These are phyloP conservation scores for Podarcis raffonei DNA, from an alignment of 2,113 vertebrate genomes.

Conservation along the genomic window DNA sequence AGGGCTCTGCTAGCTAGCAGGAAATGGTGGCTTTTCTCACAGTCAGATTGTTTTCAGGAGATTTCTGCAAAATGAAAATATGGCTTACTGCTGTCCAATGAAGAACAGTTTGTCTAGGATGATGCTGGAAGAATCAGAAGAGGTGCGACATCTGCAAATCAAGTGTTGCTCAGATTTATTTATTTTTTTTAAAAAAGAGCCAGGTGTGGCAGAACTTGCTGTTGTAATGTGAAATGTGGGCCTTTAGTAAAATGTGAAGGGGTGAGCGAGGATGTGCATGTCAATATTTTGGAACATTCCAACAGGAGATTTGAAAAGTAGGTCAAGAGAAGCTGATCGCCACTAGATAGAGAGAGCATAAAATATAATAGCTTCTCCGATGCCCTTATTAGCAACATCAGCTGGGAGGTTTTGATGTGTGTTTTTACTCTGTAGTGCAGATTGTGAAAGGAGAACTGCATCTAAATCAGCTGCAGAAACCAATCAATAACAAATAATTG, in stretches of 20 bases:
- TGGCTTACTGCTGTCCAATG: background rate
- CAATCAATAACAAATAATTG: background rate
- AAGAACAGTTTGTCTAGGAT: conserved; percentile 3
- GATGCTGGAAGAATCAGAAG: background rate
- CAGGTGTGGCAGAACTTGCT: conserved; percentile 5
- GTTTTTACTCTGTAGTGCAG: background rate
- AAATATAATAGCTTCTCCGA: background rate
- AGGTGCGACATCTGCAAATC: background rate
- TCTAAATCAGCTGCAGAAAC: background rate
- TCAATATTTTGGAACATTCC: conserved; percentile 40
- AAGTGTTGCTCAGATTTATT: background rate
- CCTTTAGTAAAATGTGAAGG: conserved; percentile 33
- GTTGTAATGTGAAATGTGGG: conserved; percentile 39
- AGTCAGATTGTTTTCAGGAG: conserved; percentile 38
- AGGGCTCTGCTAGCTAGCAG: conserved; percentile 68
- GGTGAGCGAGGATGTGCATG: conserved; percentile 1
- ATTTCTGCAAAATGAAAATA: conserved; percentile 25
- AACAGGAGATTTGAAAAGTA: conserved; percentile 47
- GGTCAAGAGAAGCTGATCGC: conserved; percentile 18
- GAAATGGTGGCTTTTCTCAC: conserved; percentile 61
- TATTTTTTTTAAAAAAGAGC: background rate
- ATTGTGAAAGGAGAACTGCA: background rate
- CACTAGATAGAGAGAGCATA: conserved; percentile 6
- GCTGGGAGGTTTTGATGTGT: background rate
- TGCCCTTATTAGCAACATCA: rapidly evolving